phyloP scores from a whole-genome alignment of 1,140 invertebrate genomes.

The Euwallacea similis region DNA sequence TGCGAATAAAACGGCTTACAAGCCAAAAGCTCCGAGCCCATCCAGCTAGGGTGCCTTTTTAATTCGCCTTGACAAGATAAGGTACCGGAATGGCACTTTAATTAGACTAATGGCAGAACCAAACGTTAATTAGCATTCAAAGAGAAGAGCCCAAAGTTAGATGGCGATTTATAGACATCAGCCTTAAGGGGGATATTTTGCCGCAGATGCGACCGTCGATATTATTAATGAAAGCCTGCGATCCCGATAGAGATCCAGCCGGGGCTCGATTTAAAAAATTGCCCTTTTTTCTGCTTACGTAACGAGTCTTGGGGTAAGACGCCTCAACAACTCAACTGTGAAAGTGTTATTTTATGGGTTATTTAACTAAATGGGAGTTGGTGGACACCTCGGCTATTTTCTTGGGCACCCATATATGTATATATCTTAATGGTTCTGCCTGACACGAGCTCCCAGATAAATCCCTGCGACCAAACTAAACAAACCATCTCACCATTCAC shows the following conservation, averaged over 20 bases:
- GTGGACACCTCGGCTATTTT: background rate
- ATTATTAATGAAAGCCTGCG: conserved; percentile 49
- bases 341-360: conserved; percentile 38
- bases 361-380: conserved; percentile 20
- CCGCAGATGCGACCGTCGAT: conserved; percentile 52
- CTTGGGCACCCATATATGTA: background rate
- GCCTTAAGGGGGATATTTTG: conserved; percentile 44
- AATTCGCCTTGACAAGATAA: conserved; percentile 50
- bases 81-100: conserved; percentile 63
- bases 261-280: conserved; percentile 33
- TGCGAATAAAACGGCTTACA: too few species aligned
- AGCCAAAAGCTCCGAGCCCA: background rate
- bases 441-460: too few species aligned
- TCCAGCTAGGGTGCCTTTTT: background rate
- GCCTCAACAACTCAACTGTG: conserved; percentile 26
- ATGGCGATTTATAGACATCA: conserved; percentile 54
- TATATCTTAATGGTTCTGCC: too few species aligned
- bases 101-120: conserved; percentile 72
- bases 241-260: conserved; percentile 32
- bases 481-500: too few species aligned
- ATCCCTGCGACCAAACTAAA: too few species aligned
- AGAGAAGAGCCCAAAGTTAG: conserved; percentile 60
- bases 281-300: conserved; percentile 35
- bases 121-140: conserved; percentile 74
- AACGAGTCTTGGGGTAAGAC: conserved; percentile 12